These are phyloP conservation scores for Mallotus villosus DNA, from an alignment of 2,797 vertebrate genomes.

Conservation along the genomic window DNA sequence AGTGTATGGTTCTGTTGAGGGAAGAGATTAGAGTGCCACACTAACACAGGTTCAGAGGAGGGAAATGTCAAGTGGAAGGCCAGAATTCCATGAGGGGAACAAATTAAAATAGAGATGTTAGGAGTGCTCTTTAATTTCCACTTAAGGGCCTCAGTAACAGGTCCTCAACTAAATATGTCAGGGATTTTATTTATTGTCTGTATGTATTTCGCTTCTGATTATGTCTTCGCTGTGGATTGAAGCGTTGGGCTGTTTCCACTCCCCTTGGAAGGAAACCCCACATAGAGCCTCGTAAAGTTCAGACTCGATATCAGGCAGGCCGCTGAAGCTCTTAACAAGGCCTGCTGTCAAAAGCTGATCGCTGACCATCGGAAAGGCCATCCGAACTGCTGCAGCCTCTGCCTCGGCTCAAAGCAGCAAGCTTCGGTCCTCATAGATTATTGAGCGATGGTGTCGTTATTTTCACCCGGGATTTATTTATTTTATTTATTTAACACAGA, in stretches of 20 bases:
- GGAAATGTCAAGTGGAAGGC: slow-evolving; percentile 57
- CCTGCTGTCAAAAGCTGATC: slow-evolving; percentile 20
- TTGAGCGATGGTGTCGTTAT: not conserved
- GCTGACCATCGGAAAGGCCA: slow-evolving; percentile 5
- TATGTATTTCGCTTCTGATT: not conserved
- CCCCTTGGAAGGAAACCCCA: slow-evolving; percentile 26
- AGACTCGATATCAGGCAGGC: slow-evolving; percentile 31
- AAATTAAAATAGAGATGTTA: slow-evolving; percentile 25
- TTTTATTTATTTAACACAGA: not conserved
- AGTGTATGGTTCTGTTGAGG: slow-evolving; percentile 13
- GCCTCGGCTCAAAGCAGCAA: not conserved
- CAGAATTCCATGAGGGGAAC: slow-evolving; percentile 35
- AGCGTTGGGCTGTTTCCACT: not conserved
- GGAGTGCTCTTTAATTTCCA: slow-evolving; percentile 35
- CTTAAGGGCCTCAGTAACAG: not conserved
- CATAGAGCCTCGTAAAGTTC: slow-evolving; percentile 17
- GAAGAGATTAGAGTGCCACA: slow-evolving; percentile 56
- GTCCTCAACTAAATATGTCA: slow-evolving; percentile 5
- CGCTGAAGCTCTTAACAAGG: slow-evolving; percentile 31
- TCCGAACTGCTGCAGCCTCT: slow-evolving; percentile 6
- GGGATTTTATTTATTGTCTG: not conserved
- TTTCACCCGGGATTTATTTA: slow-evolving; percentile 10
- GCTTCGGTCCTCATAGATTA: not conserved
- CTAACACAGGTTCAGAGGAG: slow-evolving; percentile 44
- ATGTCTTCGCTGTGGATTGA: not conserved